These are phyloP conservation scores for Acrobasis suavella DNA, from an alignment of 2,888 invertebrate species.

Conservation along the genomic window DNA sequence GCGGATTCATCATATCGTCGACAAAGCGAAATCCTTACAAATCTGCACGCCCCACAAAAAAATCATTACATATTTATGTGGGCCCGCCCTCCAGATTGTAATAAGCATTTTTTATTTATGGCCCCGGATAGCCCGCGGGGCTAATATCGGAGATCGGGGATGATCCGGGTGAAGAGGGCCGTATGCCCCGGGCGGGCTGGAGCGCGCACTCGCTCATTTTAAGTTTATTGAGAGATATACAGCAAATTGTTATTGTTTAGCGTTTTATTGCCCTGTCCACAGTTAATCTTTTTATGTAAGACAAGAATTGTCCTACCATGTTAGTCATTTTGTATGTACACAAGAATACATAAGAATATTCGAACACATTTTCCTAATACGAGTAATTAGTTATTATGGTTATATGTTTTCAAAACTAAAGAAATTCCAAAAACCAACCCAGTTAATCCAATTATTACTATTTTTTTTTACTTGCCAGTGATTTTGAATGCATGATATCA, in stretches of 20 bases:
- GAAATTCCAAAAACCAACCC: no score
- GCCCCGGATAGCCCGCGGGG: conserved; percentile 69
- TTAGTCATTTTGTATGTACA: no score
- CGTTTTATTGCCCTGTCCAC: conserved; percentile 3
- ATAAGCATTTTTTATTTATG: conserved; percentile 77
- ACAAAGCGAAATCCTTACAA: conserved; percentile 24
- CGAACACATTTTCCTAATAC: no score
- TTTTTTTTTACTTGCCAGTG: no score
- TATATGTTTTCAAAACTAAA: no score
- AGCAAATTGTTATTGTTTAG: conserved; percentile 47
- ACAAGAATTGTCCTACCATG: no score
- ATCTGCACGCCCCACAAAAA: conserved; percentile 40
- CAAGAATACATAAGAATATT: no score
- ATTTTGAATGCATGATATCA: no score
- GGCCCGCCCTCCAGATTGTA: conserved; percentile 58
- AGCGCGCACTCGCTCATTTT: conserved; percentile 63
- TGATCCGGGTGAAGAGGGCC: conserved; percentile 60
- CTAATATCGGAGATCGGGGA: conserved; percentile 77
- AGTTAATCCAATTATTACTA: no score
- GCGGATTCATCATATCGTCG: conserved; percentile 24
- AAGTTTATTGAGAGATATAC: conserved; percentile 65
- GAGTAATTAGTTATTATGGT: no score
- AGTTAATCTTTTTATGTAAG: not conserved
- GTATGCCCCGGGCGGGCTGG: conserved; percentile 37
- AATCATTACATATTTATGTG: conserved; percentile 61